phyloP scores from a whole-genome alignment of 2,113 vertebrate genomes.

The Petrocephalus zakoni region DNA sequence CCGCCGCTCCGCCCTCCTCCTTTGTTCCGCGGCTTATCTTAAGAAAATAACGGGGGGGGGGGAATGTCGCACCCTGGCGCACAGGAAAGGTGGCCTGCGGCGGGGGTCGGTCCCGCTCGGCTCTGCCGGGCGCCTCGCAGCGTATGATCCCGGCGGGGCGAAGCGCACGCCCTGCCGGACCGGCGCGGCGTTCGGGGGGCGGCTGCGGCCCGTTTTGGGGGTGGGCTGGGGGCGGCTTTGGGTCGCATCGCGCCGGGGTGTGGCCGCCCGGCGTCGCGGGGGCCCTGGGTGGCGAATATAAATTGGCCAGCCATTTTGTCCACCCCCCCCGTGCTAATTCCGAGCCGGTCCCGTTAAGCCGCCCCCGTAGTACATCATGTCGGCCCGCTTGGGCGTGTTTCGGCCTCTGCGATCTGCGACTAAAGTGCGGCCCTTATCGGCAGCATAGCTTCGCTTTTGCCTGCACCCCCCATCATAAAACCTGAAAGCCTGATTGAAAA shows the following conservation, averaged over 20 bases:
- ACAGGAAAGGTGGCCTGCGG: not conserved
- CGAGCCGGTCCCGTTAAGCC: not conserved
- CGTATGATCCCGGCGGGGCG: no score
- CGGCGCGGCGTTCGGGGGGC: no score
- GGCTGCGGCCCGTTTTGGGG: no score
- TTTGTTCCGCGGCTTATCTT: conserved; percentile 19
- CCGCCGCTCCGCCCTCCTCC: not conserved
- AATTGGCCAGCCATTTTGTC: conserved; percentile 9
- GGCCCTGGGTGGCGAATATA: not conserved
- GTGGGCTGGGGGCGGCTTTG: not conserved
- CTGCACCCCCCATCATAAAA: not conserved
- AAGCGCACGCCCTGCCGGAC: no score
- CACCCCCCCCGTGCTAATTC: not conserved
- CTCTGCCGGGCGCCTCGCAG: no score
- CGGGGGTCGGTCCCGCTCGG: not conserved
- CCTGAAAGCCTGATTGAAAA: not conserved
- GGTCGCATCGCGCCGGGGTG: not conserved
- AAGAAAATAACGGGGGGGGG: no score
- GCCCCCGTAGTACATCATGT: not conserved
- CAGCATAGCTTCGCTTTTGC: not conserved
- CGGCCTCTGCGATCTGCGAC: not conserved
- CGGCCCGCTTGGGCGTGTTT: not conserved
- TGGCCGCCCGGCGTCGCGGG: not conserved
- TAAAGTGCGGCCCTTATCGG: not conserved
- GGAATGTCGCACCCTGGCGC: not conserved